These are phyloP conservation scores for Halcyon leucocephala DNA, from an alignment of 2,797 vertebrate species.

Conservation along the genomic window DNA sequence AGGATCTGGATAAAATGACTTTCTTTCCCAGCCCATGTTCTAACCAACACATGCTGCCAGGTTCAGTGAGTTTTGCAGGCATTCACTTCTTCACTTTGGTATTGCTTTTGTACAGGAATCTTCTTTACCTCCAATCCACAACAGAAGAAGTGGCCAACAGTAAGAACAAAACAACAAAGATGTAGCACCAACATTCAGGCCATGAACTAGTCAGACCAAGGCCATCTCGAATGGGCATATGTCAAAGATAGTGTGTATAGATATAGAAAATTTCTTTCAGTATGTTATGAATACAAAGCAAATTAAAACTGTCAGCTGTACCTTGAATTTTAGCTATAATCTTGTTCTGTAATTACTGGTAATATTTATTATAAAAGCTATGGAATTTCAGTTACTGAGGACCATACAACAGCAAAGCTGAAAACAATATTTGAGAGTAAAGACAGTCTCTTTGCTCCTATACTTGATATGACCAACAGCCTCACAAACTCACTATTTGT, in stretches of 20 bases:
- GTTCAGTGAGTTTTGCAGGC: background rate
- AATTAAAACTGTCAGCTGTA: background rate
- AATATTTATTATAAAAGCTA: background rate
- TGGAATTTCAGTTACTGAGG: background rate
- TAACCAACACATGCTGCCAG: background rate
- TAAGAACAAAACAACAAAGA: background rate
- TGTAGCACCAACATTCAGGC: background rate
- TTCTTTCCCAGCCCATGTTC: background rate
- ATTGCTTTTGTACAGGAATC: background rate
- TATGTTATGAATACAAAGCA: background rate
- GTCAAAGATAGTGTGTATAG: background rate
- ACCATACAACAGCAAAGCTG: background rate
- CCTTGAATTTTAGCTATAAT: background rate
- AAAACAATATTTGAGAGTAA: background rate
- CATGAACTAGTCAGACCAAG: background rate
- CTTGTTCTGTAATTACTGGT: background rate
- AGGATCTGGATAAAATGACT: background rate
- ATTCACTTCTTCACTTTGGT: background rate
- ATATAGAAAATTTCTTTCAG: background rate
- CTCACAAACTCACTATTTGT: slow-evolving; percentile 12
- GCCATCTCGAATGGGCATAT: accelerated
- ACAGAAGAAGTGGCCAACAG: background rate
- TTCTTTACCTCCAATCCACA: background rate
- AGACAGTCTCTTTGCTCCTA: background rate
- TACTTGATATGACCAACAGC: background rate